These are phyloP conservation scores for Apodemia zela DNA, from an alignment of 2,888 invertebrate genomes.

Conservation along the genomic window DNA sequence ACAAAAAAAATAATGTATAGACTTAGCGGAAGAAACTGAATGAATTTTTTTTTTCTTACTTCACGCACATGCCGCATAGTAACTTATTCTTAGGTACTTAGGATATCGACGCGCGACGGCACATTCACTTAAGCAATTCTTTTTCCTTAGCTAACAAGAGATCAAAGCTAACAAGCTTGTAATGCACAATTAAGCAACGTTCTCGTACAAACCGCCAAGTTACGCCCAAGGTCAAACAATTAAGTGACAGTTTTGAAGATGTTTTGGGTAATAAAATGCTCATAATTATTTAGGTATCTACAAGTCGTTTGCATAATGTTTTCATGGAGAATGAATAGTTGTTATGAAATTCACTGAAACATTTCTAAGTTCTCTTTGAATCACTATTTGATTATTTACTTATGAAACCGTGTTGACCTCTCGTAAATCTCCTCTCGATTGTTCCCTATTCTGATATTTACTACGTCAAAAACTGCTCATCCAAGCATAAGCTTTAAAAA, in stretches of 20 bases:
- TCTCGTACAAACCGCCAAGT: constrained; percentile 1
- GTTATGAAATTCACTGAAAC: not conserved
- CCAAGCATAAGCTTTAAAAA: no score
- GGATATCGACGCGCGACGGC: not conserved
- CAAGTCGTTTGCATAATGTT: not conserved
- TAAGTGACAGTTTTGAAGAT: constrained; percentile 12
- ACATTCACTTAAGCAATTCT: constrained; percentile 2
- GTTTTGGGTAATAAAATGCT: constrained; percentile 14
- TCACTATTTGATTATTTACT: not conserved
- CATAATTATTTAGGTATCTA: not conserved
- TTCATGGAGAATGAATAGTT: not conserved
- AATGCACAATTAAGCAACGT: constrained; percentile 14
- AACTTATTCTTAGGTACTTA: not conserved
- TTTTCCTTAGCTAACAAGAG: constrained; percentile 5
- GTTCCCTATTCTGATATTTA: no score
- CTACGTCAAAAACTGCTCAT: no score
- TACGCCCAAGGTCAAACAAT: constrained; percentile 9
- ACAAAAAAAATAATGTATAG: no score
- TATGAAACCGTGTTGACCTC: not conserved
- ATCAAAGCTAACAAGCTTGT: constrained; percentile 11
- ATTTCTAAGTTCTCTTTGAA: not conserved
- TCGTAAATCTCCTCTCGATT: not conserved
- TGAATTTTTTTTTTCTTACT: not conserved
- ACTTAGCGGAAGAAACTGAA: no score
- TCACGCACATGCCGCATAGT: not conserved